These are phyloP conservation scores for Cathartes aura DNA, from an alignment of 2,113 vertebrate species.

Conservation along the genomic window DNA sequence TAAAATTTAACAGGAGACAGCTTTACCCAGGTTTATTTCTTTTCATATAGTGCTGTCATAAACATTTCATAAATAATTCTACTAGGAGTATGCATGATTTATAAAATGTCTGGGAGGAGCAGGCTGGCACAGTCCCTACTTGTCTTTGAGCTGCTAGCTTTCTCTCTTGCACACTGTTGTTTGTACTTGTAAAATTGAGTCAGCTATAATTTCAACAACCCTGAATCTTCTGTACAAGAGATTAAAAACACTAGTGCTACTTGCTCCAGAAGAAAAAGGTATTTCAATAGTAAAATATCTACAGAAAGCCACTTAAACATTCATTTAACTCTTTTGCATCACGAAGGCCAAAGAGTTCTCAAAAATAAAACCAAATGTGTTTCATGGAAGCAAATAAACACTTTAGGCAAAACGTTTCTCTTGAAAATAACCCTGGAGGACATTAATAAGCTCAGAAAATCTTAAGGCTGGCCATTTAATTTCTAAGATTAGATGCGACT, in stretches of 20 bases:
- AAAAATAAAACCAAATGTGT: not conserved
- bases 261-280: not conserved
- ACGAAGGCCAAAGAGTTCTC: not conserved
- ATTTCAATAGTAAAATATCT: not conserved
- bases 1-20: conserved; percentile 16
- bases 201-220: conserved; percentile 49
- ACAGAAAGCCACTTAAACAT: not conserved
- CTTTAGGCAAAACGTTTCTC: not conserved
- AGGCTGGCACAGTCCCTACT: not conserved
- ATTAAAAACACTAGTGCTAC: not conserved
- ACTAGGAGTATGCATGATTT: conserved; percentile 51
- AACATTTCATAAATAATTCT: conserved; percentile 65
- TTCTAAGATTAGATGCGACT: not conserved
- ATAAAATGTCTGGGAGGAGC: conserved; percentile 31
- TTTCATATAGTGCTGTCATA: conserved; percentile 24
- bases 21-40: conserved; percentile 25
- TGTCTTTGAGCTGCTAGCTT: not conserved
- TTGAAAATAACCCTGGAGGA: not conserved
- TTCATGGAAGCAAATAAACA: not conserved
- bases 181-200: conserved; percentile 38
- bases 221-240: conserved; percentile 10
- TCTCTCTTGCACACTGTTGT: conserved; percentile 1
- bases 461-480: not conserved
- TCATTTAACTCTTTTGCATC: not conserved
- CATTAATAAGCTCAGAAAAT: not conserved